These are phyloP conservation scores for Spilosoma lubricipeda DNA, from an alignment of 2,888 invertebrate species.

Conservation along the genomic window DNA sequence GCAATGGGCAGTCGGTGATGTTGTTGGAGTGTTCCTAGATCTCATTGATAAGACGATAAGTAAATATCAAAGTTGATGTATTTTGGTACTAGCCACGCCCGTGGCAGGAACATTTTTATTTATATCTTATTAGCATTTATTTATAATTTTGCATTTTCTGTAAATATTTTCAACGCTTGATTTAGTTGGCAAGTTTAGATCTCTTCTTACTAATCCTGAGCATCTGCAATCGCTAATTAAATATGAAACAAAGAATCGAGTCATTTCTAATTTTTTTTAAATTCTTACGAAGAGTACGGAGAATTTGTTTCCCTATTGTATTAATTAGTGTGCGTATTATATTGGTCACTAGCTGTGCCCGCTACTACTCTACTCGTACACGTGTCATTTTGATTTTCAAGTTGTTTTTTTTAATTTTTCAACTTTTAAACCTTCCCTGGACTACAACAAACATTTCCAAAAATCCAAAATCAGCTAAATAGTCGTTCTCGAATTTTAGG, in stretches of 20 bases:
- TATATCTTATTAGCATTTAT: conserved; percentile 13
- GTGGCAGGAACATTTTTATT: conserved; percentile 69
- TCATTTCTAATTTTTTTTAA: no score
- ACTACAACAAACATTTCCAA: no score
- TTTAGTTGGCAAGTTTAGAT: not conserved
- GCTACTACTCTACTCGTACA: no score
- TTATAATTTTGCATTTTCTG: not conserved
- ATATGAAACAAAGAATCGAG: not conserved
- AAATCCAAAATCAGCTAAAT: no score
- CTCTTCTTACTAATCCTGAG: not conserved
- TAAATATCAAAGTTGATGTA: conserved; percentile 85
- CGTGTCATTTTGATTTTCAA: no score
- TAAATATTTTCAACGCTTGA: not conserved
- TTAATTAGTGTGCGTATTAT: no score
- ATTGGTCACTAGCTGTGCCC: no score
- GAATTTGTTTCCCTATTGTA: no score
- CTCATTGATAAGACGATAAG: conserved; percentile 99
- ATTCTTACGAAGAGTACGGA: no score
- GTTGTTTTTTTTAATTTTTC: no score
- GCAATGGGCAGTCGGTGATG: conserved; percentile 99
- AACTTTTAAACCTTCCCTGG: no score
- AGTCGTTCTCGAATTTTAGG: no score
- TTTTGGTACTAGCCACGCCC: conserved; percentile 33
- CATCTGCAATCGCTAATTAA: not conserved
- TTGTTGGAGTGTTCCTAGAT: conserved; percentile 99